These are phyloP conservation scores for Stylophora pistillata DNA, from an alignment of 64 coral and sea anemone species.

Conservation along the genomic window DNA sequence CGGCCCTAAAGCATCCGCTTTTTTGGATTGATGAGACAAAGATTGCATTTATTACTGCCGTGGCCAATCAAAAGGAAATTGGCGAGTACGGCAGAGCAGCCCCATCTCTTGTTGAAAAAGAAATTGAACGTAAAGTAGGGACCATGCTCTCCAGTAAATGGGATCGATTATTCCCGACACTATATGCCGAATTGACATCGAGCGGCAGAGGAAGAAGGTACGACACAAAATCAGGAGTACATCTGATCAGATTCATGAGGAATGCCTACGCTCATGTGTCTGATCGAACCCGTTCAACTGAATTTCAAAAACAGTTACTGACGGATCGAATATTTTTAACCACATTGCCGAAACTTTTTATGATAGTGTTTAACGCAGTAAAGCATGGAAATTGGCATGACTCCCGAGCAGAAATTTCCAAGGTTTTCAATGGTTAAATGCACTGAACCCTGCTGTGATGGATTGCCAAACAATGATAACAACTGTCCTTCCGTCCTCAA, in stretches of 20 bases:
- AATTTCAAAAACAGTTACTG: slow-evolving; percentile 24
- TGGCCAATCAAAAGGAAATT: slow-evolving; percentile 49
- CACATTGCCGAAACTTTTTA: slow-evolving; percentile 46
- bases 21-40: slow-evolving; percentile 77
- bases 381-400: slow-evolving; percentile 26
- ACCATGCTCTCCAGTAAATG: slow-evolving; percentile 7
- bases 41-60: slow-evolving; percentile 18
- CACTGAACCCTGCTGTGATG: no score
- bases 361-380: slow-evolving; percentile 38
- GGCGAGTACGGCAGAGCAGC: not conserved
- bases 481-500: no score
- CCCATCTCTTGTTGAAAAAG: slow-evolving; percentile 3
- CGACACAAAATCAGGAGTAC: slow-evolving; percentile 12
- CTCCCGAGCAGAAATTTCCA: slow-evolving; percentile 42
- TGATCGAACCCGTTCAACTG: not conserved
- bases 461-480: no score
- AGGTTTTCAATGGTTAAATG: no score
- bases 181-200: slow-evolving; percentile 37
- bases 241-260: slow-evolving; percentile 56
- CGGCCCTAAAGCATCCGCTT: slow-evolving; percentile 15
- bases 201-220: slow-evolving; percentile 30
- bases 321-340: slow-evolving; percentile 16
- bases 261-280: slow-evolving; percentile 62
- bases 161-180: slow-evolving; percentile 20
- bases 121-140: slow-evolving; percentile 24